Conservation (phyloP, 2,797 vertebrate genomes). For the Ptychadena robeensis region DNA sequence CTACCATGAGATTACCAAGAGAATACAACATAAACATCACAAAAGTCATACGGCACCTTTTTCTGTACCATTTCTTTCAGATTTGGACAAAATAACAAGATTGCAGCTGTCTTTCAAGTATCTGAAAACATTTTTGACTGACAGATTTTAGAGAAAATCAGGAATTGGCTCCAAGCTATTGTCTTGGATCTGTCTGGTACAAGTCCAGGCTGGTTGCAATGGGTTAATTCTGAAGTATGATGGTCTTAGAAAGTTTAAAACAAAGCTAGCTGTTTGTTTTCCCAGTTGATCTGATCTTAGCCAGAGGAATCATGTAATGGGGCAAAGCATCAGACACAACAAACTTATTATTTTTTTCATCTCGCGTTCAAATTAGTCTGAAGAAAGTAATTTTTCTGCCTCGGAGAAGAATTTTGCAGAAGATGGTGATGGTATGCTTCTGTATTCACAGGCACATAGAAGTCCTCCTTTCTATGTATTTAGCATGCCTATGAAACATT, state of each 20-base stretch:
- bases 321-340: not conserved
- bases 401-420: constrained; percentile 30
- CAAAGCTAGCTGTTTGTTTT: no score
- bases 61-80: not conserved
- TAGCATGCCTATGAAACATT: constrained; percentile 68
- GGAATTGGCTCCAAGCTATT: not conserved
- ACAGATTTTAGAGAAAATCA: not conserved
- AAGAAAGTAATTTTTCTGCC: constrained; percentile 12
- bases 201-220: not conserved
- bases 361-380: not conserved
- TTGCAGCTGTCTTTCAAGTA: not conserved
- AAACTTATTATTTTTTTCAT: not conserved
- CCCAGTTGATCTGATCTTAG: not conserved
- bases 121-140: not conserved
- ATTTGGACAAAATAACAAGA: not conserved
- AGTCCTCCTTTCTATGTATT: constrained; percentile 65
- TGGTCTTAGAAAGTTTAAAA: not conserved
- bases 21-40: no score
- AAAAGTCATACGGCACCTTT: no score
- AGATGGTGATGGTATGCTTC: not conserved
- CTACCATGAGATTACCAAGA: no score
- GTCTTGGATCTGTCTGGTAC: not conserved
- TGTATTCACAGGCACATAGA: fast-evolving
- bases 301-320: not conserved
- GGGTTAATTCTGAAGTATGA: not conserved